A percentile compares a stretch with the other conserved stretches of the same genome.
These are phyloP conservation scores for Mycalesis mineus DNA, from an alignment of 2,888 invertebrate species.

Conservation along the genomic window DNA sequence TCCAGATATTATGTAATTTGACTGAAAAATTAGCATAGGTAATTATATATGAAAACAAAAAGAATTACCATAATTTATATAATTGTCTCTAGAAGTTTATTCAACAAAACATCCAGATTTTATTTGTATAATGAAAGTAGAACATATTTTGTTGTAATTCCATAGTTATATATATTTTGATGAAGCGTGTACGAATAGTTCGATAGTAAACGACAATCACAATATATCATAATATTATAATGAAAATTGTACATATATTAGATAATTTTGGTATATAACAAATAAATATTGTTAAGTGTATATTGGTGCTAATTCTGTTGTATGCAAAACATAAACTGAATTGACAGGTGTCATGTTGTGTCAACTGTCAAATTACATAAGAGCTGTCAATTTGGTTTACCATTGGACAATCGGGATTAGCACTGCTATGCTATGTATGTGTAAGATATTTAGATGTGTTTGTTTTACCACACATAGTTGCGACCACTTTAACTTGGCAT, in stretches of 20 bases:
- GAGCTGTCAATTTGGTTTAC: not conserved
- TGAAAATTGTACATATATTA: constrained; percentile 61
- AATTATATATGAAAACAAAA: not conserved
- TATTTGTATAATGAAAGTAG: not conserved
- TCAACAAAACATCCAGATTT: not conserved
- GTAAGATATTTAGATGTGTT: constrained; percentile 70
- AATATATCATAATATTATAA: constrained; percentile 43
- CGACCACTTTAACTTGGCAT: constrained; percentile 37
- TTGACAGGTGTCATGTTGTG: too few species aligned
- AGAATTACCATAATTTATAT: not conserved
- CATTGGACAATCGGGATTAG: not conserved
- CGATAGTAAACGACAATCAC: constrained; percentile 30
- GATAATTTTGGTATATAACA: constrained; percentile 46
- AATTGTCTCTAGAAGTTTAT: not conserved
- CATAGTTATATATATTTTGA: not conserved
- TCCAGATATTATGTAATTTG: too few species aligned
- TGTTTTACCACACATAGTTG: constrained; percentile 57
- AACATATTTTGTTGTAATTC: not conserved
- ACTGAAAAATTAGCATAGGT: too few species aligned
- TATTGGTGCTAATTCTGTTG: constrained; percentile 23
- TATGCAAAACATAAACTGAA: not conserved
- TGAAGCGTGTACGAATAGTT: constrained; percentile 7
- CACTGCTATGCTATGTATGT: constrained; percentile 45
- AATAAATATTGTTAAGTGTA: constrained; percentile 56
- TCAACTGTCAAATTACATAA: too few species aligned